phyloP scores from a whole-genome alignment of 1,140 invertebrate genomes.

The Tetramorium alpestre region DNA sequence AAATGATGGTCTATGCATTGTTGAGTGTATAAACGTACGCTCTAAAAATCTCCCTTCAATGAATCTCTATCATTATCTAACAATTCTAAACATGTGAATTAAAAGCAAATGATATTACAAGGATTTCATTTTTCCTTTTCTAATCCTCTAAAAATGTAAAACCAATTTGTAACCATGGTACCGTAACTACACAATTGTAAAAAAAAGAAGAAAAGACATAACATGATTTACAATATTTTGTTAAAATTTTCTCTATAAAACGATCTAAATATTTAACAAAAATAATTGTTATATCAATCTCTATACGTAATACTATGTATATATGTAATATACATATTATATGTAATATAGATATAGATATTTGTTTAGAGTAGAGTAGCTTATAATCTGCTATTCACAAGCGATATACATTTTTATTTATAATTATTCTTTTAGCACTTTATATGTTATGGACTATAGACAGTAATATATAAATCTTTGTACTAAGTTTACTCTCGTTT shows the following conservation, averaged over 20 bases:
- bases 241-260: slow-evolving; percentile 45
- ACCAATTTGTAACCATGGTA: slow-evolving; percentile 1
- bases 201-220: neutral
- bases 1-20: slow-evolving; percentile 45
- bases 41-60: slow-evolving; percentile 33
- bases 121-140: neutral
- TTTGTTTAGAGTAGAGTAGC: neutral
- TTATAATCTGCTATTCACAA: slow-evolving; percentile 19
- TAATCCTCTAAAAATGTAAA: slow-evolving; percentile 6
- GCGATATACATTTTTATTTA: slow-evolving; percentile 35
- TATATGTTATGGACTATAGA: slow-evolving; percentile 42
- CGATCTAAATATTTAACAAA: slow-evolving; percentile 42
- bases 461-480: slow-evolving; percentile 43
- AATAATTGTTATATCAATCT: slow-evolving; percentile 41
- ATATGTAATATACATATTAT: neutral
- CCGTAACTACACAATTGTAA: neutral
- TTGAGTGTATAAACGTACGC: slow-evolving; percentile 1
- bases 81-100: slow-evolving; percentile 24
- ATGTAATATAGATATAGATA: slow-evolving; percentile 16
- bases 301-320: neutral
- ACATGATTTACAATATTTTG: slow-evolving; percentile 13
- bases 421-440: slow-evolving; percentile 34
- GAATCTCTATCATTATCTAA: slow-evolving; percentile 19
- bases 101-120: neutral
- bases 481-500: slow-evolving; percentile 6